phyloP scores from a whole-genome alignment of 2,888 invertebrate genomes.

The Antheraea assamensis region DNA sequence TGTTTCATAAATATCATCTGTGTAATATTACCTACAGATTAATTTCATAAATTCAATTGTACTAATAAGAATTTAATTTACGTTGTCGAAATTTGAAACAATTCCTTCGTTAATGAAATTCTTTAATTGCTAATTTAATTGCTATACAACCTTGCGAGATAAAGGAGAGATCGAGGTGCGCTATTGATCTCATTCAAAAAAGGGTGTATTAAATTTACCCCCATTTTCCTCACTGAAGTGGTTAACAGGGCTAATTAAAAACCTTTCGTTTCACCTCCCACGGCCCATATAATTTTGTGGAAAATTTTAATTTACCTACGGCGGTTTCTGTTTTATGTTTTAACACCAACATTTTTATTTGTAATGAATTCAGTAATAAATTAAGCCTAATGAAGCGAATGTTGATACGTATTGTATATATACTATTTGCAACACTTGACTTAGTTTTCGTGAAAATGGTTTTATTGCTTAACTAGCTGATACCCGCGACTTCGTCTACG shows the following conservation, averaged over 20 bases:
- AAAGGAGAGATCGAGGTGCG: neutral
- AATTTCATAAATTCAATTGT: neutral
- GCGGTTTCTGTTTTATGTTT: conserved; percentile 15
- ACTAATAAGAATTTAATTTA: neutral
- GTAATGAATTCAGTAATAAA: neutral
- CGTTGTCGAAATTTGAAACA: neutral
- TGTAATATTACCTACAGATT: too few species aligned
- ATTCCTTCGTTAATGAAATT: conserved; percentile 4
- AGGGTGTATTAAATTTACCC: conserved; percentile 28
- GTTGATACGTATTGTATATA: neutral
- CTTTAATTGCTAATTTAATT: conserved; percentile 5
- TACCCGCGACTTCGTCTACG: too few species aligned
- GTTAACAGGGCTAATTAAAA: conserved; percentile 35
- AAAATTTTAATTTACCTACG: conserved; percentile 20
- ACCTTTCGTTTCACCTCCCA: conserved; percentile 27
- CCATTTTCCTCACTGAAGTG: conserved; percentile 25
- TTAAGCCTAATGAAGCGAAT: neutral
- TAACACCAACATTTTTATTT: conserved; percentile 14
- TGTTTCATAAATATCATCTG: too few species aligned
- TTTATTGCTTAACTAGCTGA: too few species aligned
- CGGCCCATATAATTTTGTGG: conserved; percentile 22
- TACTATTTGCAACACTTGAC: too few species aligned
- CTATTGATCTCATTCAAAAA: conserved; percentile 19
- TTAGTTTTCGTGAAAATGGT: neutral
- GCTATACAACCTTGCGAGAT: neutral